Evolutionary conservation across 2,113 vertebrate species (phyloP), one percentile per base, ranked within the genome.

Genomic region (Marmota flaviventris): DNA sequence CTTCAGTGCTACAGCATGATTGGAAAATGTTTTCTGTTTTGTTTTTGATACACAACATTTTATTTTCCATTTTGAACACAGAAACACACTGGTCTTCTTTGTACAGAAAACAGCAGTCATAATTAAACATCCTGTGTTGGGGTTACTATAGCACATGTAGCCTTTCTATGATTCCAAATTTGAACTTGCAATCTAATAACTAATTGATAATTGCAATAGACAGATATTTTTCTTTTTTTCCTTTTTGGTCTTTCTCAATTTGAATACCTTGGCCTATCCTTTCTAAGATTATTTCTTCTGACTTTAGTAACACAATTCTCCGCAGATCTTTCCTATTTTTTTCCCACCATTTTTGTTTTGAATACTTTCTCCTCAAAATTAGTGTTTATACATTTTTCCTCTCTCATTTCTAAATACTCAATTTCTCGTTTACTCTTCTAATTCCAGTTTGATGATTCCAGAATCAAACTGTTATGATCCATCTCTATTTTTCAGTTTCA

Each of bases 271-370:
- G 48, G 67, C 1, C 1, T 79, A 84, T 84, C 24, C 27, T 91
- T 37, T 88, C 70, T 91, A 29, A 94, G 95, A 85, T 32, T 51
- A 25, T 81, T 87, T 87, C 16, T 91, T 93, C 61, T 2, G 29
- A 69, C 0, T 48, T 61, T 32, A 0, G 45, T 53, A 11, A 37
- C 8, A 70, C 14, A 0, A 6, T 63, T 91, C 18, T 85, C 10
- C 2, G 8, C 24, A 53, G 13, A 2, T 58, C 78, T 91, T 25
- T 58, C 56, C 7, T 81, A 42, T 4, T 0, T 63, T 63, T 94
- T 61, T 29, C 34, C 70, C 8, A 32, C 5, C 18, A 51, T 91
- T 88, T 87, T 72, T 39, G 29, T 70, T 76, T 70, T 69, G 16
- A 63, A 27, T n/a, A 17, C 10, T 0, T 70, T n/a, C 34, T 63